phyloP scores from a whole-genome alignment of 2,113 vertebrate genomes.

The Anguilla japonica region DNA sequence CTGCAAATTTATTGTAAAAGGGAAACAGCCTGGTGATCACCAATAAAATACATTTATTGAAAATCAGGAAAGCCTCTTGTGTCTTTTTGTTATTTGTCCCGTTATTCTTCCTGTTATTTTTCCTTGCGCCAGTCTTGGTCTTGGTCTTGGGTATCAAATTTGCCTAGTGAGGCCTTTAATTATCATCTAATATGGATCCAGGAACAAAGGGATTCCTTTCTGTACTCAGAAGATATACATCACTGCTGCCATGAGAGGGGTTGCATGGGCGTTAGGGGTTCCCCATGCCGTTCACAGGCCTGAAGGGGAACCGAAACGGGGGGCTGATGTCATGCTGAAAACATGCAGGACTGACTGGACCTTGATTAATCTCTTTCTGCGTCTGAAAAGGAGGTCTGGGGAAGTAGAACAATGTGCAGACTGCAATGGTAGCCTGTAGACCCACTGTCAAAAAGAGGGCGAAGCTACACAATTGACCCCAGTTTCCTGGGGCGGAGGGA shows the following conservation, averaged over 20 bases:
- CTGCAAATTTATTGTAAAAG: constrained; percentile 75
- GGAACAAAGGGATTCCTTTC: background rate
- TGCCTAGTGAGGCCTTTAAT: background rate
- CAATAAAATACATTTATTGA: constrained; percentile 82
- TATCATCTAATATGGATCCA: background rate
- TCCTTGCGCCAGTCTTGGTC: background rate
- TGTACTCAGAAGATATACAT: background rate
- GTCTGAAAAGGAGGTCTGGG: constrained; percentile 17
- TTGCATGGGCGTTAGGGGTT: background rate
- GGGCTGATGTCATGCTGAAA: constrained; percentile 21
- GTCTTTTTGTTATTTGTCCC: constrained; percentile 3
- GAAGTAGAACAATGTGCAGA: constrained; percentile 25
- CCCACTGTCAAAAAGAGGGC: background rate
- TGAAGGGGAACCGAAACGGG: background rate
- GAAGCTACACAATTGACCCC: background rate
- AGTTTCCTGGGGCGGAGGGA: constrained; percentile 7
- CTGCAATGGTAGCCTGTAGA: constrained; percentile 19
- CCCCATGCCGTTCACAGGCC: background rate
- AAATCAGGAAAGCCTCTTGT: constrained; percentile 7
- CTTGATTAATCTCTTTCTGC: constrained; percentile 23
- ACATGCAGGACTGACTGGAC: background rate
- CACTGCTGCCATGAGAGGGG: background rate
- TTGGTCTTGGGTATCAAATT: background rate
- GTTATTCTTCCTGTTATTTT: background rate
- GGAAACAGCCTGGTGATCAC: constrained; percentile 72